Evolutionary conservation across 2,888 invertebrate genomes (phyloP), one percentile per base, ranked within the genome.

Genomic region (Folsomia manolachei): DNA sequence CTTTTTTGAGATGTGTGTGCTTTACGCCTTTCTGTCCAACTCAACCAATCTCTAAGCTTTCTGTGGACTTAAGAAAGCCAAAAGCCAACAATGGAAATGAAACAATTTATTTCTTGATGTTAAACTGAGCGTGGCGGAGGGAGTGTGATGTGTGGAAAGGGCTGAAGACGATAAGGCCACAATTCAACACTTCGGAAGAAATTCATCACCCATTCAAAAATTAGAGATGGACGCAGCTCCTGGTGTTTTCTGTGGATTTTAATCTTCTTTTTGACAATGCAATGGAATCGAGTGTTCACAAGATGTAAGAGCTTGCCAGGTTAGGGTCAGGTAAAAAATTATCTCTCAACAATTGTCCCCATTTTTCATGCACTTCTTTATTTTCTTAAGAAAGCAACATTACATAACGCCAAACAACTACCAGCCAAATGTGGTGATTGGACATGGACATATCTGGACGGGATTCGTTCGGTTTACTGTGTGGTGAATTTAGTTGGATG

Each of bases 151-250:
- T 39, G 39, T 39, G 39, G 39, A 39, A n/a, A n/a, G n/a, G 9
- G 51, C 51, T 51, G 51, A 11, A 51, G 9, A 51, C 18, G 51
- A 9, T 51, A 51, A 56, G 56, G n/a, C 18, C 18, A 51, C 9
- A 19, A 21, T 56, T 18, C 56, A 56, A 67, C 53, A 70, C 19
- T n/a, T 75, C 72, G 75, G 75, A 75, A 75, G 73, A 53, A 75
- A 75, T 75, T 73, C 67, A 75, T 75, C 73, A 71, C 68, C 71
- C 71, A 72, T 72, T 76, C 72, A 76, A 9, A 71, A 69, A 76
- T 76, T 76, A 71, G 76, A 62, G 69, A 71, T 76, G 76, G 76
- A 76, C 74, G 76, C 76, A 76, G 73, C 74, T 76, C 76, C 76
- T 67, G 74, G 74, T 72, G 76, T 76, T 76, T 74, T 72, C 71